These are phyloP conservation scores for Bombus confusus DNA, from an alignment of 1,140 invertebrate species.

Conservation along the genomic window DNA sequence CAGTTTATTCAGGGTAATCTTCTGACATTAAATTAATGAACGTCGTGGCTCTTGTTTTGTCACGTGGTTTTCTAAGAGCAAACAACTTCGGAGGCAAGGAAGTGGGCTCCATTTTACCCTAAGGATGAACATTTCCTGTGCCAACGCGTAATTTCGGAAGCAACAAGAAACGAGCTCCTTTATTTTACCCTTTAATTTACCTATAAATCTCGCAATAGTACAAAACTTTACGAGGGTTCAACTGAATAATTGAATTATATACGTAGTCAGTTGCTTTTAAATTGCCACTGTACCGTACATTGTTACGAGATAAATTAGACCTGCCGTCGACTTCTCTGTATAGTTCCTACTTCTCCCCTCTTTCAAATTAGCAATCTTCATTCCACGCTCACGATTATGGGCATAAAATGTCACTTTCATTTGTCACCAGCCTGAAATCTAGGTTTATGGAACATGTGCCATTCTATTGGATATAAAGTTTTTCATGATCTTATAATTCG, in stretches of 20 bases:
- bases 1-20: constrained; percentile 50
- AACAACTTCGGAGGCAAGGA: background rate
- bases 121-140: constrained; percentile 37
- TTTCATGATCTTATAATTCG: background rate
- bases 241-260: constrained; percentile 45
- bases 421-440: background rate
- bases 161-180: constrained; percentile 40
- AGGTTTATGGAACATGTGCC: background rate
- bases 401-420: constrained; percentile 13
- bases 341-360: background rate
- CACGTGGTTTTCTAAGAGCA: constrained; percentile 36
- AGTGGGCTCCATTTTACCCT: constrained; percentile 23
- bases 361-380: constrained; percentile 28
- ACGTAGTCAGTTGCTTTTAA: constrained; percentile 36
- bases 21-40: constrained; percentile 54
- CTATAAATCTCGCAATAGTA: constrained; percentile 41
- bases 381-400: constrained; percentile 10
- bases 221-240: constrained; percentile 37
- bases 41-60: constrained; percentile 38
- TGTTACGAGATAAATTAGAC: constrained; percentile 41
- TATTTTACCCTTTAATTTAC: constrained; percentile 43
- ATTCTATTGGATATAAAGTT: background rate
- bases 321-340: background rate
- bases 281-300: constrained; percentile 26
- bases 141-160: constrained; percentile 31